Evolutionary conservation across 1,140 invertebrate species (phyloP).

Genomic region (Lepidostoma basale): DNA sequence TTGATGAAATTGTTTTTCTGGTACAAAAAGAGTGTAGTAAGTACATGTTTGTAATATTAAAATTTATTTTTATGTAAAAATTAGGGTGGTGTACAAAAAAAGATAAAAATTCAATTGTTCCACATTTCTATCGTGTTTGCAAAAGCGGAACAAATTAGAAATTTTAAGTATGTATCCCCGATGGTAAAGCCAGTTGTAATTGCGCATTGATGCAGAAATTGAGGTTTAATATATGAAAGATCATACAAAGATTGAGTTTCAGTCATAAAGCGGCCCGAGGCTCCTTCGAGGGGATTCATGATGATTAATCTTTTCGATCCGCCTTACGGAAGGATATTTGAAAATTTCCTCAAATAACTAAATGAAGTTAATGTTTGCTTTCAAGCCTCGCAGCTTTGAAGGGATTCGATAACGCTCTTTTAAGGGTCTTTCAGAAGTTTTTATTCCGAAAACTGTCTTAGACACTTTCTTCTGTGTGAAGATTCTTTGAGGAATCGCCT

Average conservation of each 20-base stretch:
- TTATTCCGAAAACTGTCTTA: not conserved
- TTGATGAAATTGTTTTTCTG: too few species aligned
- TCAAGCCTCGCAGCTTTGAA: not conserved
- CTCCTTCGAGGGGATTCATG: not conserved
- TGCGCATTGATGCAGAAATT: not conserved
- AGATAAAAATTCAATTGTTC: too few species aligned
- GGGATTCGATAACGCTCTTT: not conserved
- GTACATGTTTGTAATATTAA: too few species aligned
- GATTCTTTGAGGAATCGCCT: too few species aligned
- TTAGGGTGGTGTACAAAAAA: too few species aligned
- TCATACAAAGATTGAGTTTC: not conserved
- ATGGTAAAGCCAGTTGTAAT: too few species aligned
- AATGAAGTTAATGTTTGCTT: not conserved
- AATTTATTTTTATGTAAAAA: too few species aligned
- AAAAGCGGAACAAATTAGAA: too few species aligned
- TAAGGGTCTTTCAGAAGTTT: not conserved
- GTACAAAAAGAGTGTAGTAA: too few species aligned
- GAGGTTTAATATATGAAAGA: not conserved
- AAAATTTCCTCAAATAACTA: not conserved
- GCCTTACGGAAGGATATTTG: not conserved
- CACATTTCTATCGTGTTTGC: too few species aligned
- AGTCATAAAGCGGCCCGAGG: not conserved
- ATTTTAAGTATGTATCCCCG: too few species aligned
- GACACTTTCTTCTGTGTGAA: not conserved
- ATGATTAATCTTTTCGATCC: not conserved